A percentile compares a stretch with the other conserved stretches of the same genome.
These are phyloP conservation scores for Drosophila ogumai DNA, from an alignment of 1,140 invertebrate species.

Conservation along the genomic window DNA sequence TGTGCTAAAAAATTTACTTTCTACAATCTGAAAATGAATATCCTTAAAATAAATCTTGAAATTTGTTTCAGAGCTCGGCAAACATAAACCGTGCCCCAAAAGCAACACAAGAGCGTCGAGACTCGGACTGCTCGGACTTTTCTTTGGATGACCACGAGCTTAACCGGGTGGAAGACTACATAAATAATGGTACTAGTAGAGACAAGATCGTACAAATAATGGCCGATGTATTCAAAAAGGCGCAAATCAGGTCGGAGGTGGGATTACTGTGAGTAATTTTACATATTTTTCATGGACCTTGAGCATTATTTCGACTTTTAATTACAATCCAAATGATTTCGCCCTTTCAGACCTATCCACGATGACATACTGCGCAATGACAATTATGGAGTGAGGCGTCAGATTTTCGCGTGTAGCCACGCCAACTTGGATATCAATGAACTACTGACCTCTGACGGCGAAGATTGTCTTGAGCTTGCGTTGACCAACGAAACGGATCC, in stretches of 20 bases:
- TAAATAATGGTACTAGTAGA: slow-evolving; percentile 20
- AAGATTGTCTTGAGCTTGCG: slow-evolving; percentile 73
- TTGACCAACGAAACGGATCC: slow-evolving; percentile 52
- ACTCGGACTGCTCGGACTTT: slow-evolving; percentile 28
- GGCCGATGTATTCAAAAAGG: slow-evolving; percentile 33
- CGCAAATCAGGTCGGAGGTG: slow-evolving; percentile 10
- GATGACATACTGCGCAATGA: slow-evolving; percentile 56
- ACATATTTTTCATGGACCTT: not conserved
- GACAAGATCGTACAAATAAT: slow-evolving; percentile 29
- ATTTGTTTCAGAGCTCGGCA: not conserved
- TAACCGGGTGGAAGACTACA: slow-evolving; percentile 17
- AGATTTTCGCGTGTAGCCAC: slow-evolving; percentile 56
- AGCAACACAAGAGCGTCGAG: slow-evolving; percentile 13
- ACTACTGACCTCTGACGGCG: slow-evolving; percentile 59
- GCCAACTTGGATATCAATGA: slow-evolving; percentile 55
- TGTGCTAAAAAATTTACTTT: too few relatives aligned
- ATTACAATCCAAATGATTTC: not conserved
- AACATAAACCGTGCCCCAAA: not conserved
- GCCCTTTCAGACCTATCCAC: slow-evolving; percentile 66
- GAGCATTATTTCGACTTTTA: not conserved
- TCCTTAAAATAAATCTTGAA: too few relatives aligned
- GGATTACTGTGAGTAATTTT: slow-evolving; percentile 58
- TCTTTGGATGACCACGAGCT: slow-evolving; percentile 10
- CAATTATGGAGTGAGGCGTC: slow-evolving; percentile 34
- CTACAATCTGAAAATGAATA: too few relatives aligned